These are phyloP conservation scores for Oscheius myriophilus DNA, from an alignment of 2,888 invertebrate species.

Conservation along the genomic window DNA sequence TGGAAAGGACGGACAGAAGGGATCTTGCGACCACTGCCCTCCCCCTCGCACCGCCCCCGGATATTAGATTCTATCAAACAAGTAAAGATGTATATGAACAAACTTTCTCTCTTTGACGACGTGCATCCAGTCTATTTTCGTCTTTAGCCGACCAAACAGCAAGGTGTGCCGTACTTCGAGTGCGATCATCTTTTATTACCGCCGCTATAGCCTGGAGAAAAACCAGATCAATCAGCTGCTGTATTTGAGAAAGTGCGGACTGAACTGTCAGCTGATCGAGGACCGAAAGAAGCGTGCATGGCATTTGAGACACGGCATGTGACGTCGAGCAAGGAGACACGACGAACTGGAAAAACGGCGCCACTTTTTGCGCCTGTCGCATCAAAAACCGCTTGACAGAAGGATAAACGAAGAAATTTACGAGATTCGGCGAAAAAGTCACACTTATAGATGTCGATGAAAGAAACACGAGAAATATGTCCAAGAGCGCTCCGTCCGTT, in stretches of 20 bases:
- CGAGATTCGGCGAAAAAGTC: too few relatives aligned
- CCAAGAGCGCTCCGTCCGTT: too few relatives aligned
- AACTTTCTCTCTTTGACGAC: too few relatives aligned
- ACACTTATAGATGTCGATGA: too few relatives aligned
- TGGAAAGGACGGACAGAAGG: conserved; percentile 45
- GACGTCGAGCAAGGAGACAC: conserved; percentile 3
- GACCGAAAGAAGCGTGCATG: neutral
- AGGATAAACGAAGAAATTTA: too few relatives aligned
- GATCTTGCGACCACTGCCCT: conserved; percentile 69
- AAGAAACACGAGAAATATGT: too few relatives aligned
- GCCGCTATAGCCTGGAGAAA: neutral
- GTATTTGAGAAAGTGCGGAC: conserved; percentile 23
- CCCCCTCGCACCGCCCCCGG: conserved; percentile 67
- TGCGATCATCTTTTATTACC: conserved; percentile 1
- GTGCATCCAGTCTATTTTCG: too few relatives aligned
- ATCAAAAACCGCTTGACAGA: too few relatives aligned
- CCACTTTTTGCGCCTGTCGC: too few relatives aligned
- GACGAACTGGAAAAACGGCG: neutral
- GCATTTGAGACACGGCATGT: neutral
- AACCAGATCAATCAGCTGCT: conserved; percentile 10
- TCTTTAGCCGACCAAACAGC: neutral
- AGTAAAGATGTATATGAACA: neutral
- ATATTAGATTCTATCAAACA: conserved; percentile 40
- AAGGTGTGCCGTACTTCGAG: conserved; percentile 1
- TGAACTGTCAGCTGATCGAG: conserved; percentile 23